Conservation (phyloP, 1,140 invertebrate species). For the Pseudomyrmex gracilis region DNA sequence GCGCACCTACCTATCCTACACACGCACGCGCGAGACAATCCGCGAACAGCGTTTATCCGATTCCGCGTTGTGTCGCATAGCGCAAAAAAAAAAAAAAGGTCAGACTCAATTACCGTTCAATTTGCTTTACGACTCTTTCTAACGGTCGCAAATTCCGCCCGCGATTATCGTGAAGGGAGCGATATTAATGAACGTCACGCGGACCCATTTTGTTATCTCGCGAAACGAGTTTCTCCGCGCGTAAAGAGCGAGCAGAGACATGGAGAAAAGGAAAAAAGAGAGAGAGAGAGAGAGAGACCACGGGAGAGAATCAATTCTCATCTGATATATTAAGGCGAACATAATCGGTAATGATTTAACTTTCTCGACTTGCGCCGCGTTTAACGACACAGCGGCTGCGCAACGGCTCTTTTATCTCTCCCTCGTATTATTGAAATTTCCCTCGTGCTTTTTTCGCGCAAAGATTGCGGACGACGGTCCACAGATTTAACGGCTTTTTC, state of each 20-base stretch:
- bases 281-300: neutral
- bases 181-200: slow-evolving; percentile 1
- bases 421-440: slow-evolving; percentile 47
- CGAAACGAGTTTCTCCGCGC: neutral
- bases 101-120: slow-evolving; percentile 19
- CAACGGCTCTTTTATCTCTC: neutral
- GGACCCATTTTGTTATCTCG: neutral
- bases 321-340: neutral
- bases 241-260: no score
- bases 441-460: slow-evolving; percentile 30
- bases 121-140: slow-evolving; percentile 11
- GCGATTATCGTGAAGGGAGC: neutral
- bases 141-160: neutral
- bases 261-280: no score
- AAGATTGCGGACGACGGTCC: slow-evolving; percentile 40
- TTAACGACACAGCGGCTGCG: neutral
- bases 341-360: slow-evolving; percentile 6
- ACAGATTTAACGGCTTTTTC: slow-evolving; percentile 17
- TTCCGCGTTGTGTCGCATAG: no score
- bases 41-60: no score
- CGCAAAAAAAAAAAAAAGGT: neutral
- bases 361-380: neutral
- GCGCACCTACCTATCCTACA: neutral
- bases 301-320: slow-evolving; percentile 24
- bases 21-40: neutral